phyloP scores from a whole-genome alignment of 2,113 vertebrate species.

The Aphyosemion australe region DNA sequence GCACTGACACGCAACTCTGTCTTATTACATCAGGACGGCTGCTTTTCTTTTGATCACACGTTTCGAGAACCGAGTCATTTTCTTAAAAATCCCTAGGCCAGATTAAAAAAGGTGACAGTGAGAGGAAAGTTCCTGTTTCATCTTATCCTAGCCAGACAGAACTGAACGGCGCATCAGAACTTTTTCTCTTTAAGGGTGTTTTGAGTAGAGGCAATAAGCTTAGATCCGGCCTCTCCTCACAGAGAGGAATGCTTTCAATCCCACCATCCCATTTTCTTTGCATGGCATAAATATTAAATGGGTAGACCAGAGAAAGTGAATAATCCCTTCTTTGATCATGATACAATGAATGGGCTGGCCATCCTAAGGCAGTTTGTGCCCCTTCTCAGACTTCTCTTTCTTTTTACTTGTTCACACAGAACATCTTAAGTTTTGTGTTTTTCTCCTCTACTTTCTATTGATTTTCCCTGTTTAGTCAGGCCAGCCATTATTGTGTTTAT shows the following conservation, averaged over 20 bases:
- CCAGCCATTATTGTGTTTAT: slow-evolving; percentile 17
- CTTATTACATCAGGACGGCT: slow-evolving; percentile 12
- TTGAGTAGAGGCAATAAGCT: slow-evolving; percentile 47
- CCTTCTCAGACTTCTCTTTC: slow-evolving; percentile 17
- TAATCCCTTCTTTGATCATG: slow-evolving; percentile 54
- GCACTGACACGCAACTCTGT: slow-evolving; percentile 6
- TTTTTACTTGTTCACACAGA: slow-evolving; percentile 2
- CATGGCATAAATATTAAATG: slow-evolving; percentile 49
- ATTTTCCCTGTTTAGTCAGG: slow-evolving; percentile 10
- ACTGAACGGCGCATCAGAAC: slow-evolving; percentile 16
- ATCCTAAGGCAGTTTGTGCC: slow-evolving; percentile 26
- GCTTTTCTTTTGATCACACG: slow-evolving; percentile 20
- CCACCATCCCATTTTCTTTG: slow-evolving; percentile 37
- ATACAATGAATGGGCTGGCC: slow-evolving; percentile 30
- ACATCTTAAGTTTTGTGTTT: slow-evolving; percentile 11
- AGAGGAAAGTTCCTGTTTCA: slow-evolving; percentile 15
- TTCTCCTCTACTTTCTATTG: slow-evolving; percentile 17
- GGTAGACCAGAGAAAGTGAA: slow-evolving; percentile 40
- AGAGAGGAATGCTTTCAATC: slow-evolving; percentile 40
- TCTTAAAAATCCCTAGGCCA: slow-evolving; percentile 18
- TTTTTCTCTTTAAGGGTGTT: slow-evolving; percentile 30
- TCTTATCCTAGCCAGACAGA: slow-evolving; percentile 15
- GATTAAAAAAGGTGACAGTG: neutral
- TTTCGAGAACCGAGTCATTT: slow-evolving; percentile 24
- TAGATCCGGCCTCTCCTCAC: slow-evolving; percentile 38